These are phyloP conservation scores for Pyrocoelia pectoralis DNA, from an alignment of 2,888 invertebrate species.

Conservation along the genomic window DNA sequence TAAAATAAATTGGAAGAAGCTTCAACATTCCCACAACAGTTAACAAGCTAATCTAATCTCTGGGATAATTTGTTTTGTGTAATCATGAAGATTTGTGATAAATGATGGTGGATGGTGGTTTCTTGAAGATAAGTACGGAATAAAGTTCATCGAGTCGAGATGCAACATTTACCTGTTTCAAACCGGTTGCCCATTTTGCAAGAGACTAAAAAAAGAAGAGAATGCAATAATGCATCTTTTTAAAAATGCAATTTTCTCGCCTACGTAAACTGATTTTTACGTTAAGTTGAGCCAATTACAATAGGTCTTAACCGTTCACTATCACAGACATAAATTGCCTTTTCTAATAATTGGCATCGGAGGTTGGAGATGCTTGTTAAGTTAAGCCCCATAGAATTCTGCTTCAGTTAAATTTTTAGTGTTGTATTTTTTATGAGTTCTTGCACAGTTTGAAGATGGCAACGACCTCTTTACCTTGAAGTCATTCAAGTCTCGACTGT, in stretches of 20 bases:
- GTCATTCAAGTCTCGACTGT: slow-evolving; percentile 32
- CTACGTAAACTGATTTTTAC: not conserved
- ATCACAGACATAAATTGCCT: not conserved
- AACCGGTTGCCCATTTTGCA: not conserved
- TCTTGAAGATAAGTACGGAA: too few species aligned
- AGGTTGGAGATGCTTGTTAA: not conserved
- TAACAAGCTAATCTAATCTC: too few species aligned
- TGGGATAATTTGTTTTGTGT: too few species aligned
- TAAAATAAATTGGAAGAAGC: too few species aligned
- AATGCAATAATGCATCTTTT: not conserved
- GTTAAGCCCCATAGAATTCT: slow-evolving; percentile 5
- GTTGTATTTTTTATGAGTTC: slow-evolving; percentile 10
- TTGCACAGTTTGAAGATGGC: slow-evolving; percentile 21
- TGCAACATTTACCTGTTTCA: not conserved
- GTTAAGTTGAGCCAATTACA: not conserved
- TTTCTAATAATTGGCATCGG: not conserved
- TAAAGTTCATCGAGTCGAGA: too few species aligned
- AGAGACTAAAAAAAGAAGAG: not conserved
- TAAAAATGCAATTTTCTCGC: not conserved
- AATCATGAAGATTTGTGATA: too few species aligned
- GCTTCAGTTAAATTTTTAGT: slow-evolving; percentile 4
- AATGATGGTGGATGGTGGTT: too few species aligned
- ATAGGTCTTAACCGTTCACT: not conserved
- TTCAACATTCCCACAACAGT: too few species aligned
- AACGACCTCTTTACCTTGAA: slow-evolving; percentile 36